Base-by-base conservation (phyloP, 2,888 invertebrate species). In the Brassicogethes aeneus region DNA sequence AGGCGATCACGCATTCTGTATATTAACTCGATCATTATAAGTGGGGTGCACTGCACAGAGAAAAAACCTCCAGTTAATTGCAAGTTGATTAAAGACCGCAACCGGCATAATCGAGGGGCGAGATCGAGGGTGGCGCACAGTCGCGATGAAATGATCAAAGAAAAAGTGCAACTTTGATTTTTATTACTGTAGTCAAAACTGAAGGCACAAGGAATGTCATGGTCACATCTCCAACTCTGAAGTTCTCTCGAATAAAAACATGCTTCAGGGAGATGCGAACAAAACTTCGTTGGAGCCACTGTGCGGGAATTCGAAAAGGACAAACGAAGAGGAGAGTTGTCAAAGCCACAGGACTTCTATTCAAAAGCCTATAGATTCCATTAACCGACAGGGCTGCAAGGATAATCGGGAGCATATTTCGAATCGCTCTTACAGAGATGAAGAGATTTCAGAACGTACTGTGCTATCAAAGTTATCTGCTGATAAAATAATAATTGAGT, bases 11-110 rank as follows among this genome's bases (percentile, higher is more conserved):
- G 57, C 52, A 59, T 53, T 53, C 49, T 50, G 58, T 62, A 57
- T 62, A 62, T 63, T 63, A 62, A 62, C 57, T 57, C 55, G 60
- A 60, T 62, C 60, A 58, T 54, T 55, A 53, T 43, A 45, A 42
- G 48, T 31, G 47, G 42, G 49, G 47, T 38, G 43, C 43, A 46
- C 45, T 16, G 32, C 36, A 37, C 23, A 38, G 14, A 35, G 54
- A 60, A 59, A 64, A 59, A 61, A 53, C 49, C 23, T 23, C 23
- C 57, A 59, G 59, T 65, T 68, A 67, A 68, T 66, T 66, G 66
- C 62, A 59, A 62, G 61, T 65, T 68, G 66, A 67, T 68, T 68
- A 66, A 64, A 68, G 67, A 61, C 60, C 61, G 55, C 60, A 44
- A 42, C 44, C 23, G 23, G 23, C 10, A 7, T 51, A 48, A 50